Evolutionary conservation across 2,888 invertebrate genomes (phyloP).

Genomic region (Meteorus colon): DNA sequence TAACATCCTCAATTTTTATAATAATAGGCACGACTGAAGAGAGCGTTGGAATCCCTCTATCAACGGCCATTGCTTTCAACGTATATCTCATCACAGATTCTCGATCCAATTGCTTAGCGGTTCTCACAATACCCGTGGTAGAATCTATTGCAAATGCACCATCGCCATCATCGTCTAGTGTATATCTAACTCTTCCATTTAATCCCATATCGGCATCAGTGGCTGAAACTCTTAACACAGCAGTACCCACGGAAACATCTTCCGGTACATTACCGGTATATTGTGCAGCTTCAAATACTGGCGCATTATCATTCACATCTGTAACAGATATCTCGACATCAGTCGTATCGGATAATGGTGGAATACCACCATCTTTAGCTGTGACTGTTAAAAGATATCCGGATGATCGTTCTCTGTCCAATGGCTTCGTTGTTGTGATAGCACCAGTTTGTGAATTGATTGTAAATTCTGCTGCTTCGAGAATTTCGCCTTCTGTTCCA

Average conservation of each 20-base stretch:
- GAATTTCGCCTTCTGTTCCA: constrained; percentile 79
- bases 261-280: constrained; percentile 90
- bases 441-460: constrained; percentile 96
- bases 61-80: constrained; percentile 90
- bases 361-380: constrained; percentile 93
- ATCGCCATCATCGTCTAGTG: constrained; percentile 85
- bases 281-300: constrained; percentile 86
- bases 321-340: constrained; percentile 96
- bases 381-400: constrained; percentile 93
- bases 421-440: constrained; percentile 86
- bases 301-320: constrained; percentile 97
- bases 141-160: constrained; percentile 95
- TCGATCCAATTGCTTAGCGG: constrained; percentile 91
- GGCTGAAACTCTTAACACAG: constrained; percentile 86
- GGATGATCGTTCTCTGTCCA: constrained; percentile 88
- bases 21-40: constrained; percentile 83
- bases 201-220: constrained; percentile 89
- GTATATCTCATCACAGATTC: constrained; percentile 92
- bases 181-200: constrained; percentile 89
- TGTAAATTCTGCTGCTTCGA: constrained; percentile 79
- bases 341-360: constrained; percentile 93
- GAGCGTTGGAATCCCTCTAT: constrained; percentile 87
- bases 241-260: constrained; percentile 89
- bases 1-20: constrained; percentile 90
- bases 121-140: constrained; percentile 92